Evolutionary conservation across 2,113 vertebrate species (phyloP).

Genomic region (Pantherophis guttatus): DNA sequence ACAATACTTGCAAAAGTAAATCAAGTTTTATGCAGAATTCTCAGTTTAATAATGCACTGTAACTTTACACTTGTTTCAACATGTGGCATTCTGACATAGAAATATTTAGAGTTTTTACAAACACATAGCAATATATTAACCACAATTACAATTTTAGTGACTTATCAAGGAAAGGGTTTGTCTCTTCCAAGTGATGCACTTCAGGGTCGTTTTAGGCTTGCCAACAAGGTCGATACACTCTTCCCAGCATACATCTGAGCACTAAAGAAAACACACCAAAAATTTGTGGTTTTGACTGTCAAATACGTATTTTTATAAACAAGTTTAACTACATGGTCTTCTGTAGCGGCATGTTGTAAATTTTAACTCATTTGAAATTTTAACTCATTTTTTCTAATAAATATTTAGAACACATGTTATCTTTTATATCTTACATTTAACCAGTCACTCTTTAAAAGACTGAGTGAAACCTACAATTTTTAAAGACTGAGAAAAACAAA

Average conservation of each 20-base stretch:
- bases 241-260: conserved; percentile 93
- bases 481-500: neutral
- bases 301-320: neutral
- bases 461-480: neutral
- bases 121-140: conserved; percentile 19
- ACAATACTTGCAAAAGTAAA: conserved; percentile 40
- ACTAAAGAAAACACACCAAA: conserved; percentile 65
- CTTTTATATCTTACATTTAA: neutral
- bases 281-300: conserved; percentile 10
- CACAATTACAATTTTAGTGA: conserved; percentile 32
- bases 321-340: neutral
- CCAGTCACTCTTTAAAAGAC: neutral
- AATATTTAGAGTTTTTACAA: conserved; percentile 32
- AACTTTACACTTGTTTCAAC: conserved; percentile 43
- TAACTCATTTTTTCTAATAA: neutral
- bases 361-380: neutral
- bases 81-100: neutral
- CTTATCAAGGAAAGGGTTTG: conserved; percentile 36
- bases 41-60: conserved; percentile 57
- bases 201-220: conserved; percentile 68
- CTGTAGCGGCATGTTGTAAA: neutral
- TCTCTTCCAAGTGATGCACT: conserved; percentile 42
- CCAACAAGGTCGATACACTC: conserved; percentile 96
- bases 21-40: conserved; percentile 55
- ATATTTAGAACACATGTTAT: neutral